Base-by-base conservation (phyloP, 1,140 invertebrate species). In the Macrotrachela quadricornifera region DNA sequence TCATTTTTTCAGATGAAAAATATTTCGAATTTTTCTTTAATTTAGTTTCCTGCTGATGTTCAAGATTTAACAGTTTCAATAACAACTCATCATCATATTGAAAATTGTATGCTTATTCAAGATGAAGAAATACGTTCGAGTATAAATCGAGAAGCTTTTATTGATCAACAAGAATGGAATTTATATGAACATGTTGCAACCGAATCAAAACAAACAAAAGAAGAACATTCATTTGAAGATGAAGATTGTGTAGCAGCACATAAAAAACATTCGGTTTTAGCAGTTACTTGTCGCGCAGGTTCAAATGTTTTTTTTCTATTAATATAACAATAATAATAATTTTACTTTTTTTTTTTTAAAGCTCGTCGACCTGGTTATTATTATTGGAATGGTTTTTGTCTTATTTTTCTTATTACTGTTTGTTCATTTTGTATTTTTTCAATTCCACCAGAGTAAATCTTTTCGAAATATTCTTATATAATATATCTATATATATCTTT, bases 111-210 rank as follows among this genome's bases (percentile, higher is more conserved):
- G 36, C 37, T 53, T 11, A 11, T 53, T 11, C 44, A 53, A 53
- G 41, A 46, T 39, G 9, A 13, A 18, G 40, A 37, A 47, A 37
- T 46, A 12, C 40, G 16, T 36, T 53, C 40, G n/a, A 53, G 45
- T 18, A 53, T 53, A n/a, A 53, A 53, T 36, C 46, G 44, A 1
- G 51, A 53, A 38, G 51, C 46, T 48, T 53, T 53, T 53, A 37
- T 53, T n/a, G 51, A 53, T 21, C 51, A 53, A 16, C 51, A 53
- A 46, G 51, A 53, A 43, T 53, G 51, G 51, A 44, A 53, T 11
- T 39, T 53, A 47, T 53, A 46, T 42, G 44, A 44, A 15, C 51
- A 53, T 36, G 46, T 53, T 14, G 44, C 36, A 40, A 53, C 51
- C 13, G 46, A 15, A 15, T 30, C 8, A 30, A 2, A 8, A 30